Conservation (phyloP, 2,797 vertebrate genomes). For the Okamejei kenojei region DNA sequence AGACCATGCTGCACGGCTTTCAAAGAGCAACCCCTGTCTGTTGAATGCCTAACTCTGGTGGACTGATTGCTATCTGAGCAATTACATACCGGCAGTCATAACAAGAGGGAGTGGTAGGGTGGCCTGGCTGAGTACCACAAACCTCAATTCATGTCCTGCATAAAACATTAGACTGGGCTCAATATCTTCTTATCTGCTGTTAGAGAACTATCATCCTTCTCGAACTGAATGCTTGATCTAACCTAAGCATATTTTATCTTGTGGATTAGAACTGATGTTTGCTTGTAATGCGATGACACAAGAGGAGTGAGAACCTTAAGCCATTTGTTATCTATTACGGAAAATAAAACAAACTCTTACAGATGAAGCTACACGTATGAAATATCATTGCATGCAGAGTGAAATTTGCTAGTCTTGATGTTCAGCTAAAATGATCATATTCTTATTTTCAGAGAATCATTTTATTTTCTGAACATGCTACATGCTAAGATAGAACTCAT, state of each 20-base stretch:
- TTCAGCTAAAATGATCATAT: background rate
- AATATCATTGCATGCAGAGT: background rate
- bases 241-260: conserved; percentile 16
- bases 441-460: background rate
- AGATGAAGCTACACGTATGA: background rate
- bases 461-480: too few species aligned
- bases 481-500: background rate
- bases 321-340: background rate
- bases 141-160: background rate
- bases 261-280: conserved; percentile 19
- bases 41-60: conserved; percentile 1
- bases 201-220: background rate
- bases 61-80: background rate
- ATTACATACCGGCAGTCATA: conserved; percentile 15
- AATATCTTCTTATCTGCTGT: background rate
- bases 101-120: background rate
- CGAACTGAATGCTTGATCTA: background rate
- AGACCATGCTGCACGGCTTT: background rate
- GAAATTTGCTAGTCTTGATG: background rate
- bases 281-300: background rate
- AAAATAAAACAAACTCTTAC: background rate
- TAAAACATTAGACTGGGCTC: background rate
- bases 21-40: background rate
- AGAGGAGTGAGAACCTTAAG: background rate
- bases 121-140: conserved; percentile 24